Conservation (phyloP, 2,797 vertebrate genomes). For the Myotis myotis region DNA sequence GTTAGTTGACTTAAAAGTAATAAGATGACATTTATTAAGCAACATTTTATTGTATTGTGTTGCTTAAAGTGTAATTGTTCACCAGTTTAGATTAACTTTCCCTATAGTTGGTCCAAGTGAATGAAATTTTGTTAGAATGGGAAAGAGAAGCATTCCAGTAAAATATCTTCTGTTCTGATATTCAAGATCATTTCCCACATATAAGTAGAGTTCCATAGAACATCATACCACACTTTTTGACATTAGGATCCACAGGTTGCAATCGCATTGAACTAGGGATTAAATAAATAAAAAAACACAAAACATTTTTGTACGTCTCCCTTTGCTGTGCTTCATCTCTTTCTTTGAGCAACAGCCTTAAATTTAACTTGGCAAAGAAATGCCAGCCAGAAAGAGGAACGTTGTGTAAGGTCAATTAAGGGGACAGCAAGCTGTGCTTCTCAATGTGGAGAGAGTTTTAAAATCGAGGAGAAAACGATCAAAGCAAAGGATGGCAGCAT, state of each 20-base stretch:
- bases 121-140: neutral
- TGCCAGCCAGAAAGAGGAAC: neutral
- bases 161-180: neutral
- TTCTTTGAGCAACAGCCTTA: neutral
- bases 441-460: neutral
- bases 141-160: neutral
- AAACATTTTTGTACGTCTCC: neutral
- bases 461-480: neutral
- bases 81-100: neutral
- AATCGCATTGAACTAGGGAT: neutral
- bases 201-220: neutral
- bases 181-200: neutral
- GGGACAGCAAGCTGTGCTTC: neutral
- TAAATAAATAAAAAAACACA: neutral
- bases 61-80: neutral
- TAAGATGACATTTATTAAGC: neutral
- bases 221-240: neutral
- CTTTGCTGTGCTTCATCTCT: neutral
- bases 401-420: neutral
- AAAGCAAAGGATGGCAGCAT: neutral
- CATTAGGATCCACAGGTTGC: neutral
- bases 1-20: constrained; percentile 14
- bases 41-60: neutral
- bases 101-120: neutral
- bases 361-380: neutral